Base-by-base conservation (phyloP, 1,140 invertebrate species). In the Euura saliciscinereae region DNA sequence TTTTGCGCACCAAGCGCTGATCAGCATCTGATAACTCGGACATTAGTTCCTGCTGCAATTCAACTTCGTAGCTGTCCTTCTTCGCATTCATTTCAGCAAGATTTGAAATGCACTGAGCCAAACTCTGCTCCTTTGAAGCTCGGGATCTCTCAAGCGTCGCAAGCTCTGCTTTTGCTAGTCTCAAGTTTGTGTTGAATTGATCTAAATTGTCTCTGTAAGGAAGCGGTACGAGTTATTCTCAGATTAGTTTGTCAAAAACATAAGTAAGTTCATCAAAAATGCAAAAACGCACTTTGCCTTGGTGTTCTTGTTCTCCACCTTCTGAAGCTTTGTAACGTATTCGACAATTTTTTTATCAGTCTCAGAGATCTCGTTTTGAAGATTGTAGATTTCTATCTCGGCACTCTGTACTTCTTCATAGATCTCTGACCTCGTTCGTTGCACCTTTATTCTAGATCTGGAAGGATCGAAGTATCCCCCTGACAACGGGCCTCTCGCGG, bases 381-480 rank as follows among this genome's bases (percentile, higher is more conserved):
- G 87, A 2, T 91, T 91, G 67, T 90, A 86, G 46, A 99, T 89
- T 82, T 98, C 94, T 68, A 90, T 88, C 82, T 99, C 97, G 45
- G 95, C 90, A 2, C 93, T 90, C 2, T 89, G 87, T n/a, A 97
- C 97, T 85, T 97, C 94, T 68, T 93, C 89, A 81, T 94, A 94
- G 42, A 97, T 89, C 79, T 97, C 96, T 2, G 94, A 94, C 67
- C 98, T 92, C 11, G 94, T 95, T 88, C 99, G 98, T 81, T 99
- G 97, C 85, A 99, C 96, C 85, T 99, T 98, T 4, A 99, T 88
- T 67, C 98, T 93, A 1, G 97, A 99, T 7, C 97, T 90, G 2
- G 96, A 93, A 4, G 96, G 96, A 85, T 99, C 99, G 86, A 99
- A 99, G 82, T 99, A 99, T 76, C 99, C 99, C 51, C 98, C 99